A percentile compares a stretch with the other conserved stretches of the same genome.
Evolutionary conservation across 1,140 invertebrate species (phyloP).

Genomic region (Drosophila quadrilineata): DNA sequence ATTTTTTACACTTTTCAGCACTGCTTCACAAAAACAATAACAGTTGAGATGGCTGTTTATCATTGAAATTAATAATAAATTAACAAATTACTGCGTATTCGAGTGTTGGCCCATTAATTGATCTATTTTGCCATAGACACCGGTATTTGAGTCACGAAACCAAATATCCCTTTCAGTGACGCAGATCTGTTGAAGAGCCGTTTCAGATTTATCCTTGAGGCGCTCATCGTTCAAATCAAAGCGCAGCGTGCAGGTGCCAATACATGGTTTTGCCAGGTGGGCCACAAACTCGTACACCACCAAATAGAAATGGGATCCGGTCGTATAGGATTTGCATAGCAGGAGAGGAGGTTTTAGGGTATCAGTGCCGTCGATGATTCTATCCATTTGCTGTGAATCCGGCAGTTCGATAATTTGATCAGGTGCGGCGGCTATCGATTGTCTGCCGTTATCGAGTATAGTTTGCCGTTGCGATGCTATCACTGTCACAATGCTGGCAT

Average conservation of each 20-base stretch:
- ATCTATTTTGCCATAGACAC: constrained; percentile 30
- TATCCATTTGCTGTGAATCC: not conserved
- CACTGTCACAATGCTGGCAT: not conserved
- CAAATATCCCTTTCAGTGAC: constrained; percentile 28
- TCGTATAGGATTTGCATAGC: constrained; percentile 15
- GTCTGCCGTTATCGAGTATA: not conserved
- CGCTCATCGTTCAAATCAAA: constrained; percentile 25
- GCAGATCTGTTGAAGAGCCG: constrained; percentile 16
- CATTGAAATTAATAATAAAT: too few relatives aligned
- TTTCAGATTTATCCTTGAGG: constrained; percentile 18
- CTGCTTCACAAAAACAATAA: not conserved
- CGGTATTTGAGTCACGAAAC: constrained; percentile 18
- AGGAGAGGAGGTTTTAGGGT: constrained; percentile 11
- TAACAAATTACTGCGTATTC: not conserved
- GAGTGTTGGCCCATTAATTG: too few relatives aligned
- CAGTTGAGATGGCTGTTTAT: too few relatives aligned
- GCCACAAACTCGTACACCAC: constrained; percentile 35
- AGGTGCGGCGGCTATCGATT: not conserved
- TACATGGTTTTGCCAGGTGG: not conserved
- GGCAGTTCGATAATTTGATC: not conserved
- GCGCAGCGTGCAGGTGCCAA: constrained; percentile 33
- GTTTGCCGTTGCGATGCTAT: not conserved
- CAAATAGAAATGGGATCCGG: constrained; percentile 28
- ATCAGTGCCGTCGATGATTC: too few relatives aligned
- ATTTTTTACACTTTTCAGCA: too few relatives aligned